Base-by-base conservation (phyloP, 2,888 invertebrate species). In the Yponomeuta sedellus region DNA sequence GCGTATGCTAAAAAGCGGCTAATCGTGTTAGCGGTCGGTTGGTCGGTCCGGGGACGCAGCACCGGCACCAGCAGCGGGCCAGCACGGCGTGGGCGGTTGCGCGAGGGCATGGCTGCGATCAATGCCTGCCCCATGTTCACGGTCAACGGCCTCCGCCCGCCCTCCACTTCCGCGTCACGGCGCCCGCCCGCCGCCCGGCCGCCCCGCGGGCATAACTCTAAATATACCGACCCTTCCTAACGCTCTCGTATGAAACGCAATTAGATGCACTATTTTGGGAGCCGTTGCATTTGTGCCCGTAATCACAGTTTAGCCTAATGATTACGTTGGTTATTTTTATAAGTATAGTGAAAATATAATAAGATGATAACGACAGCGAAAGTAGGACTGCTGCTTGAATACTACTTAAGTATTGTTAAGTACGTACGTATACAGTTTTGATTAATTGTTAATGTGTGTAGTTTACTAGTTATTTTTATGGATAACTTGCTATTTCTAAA, bases 91-190 rank as follows among this genome's bases (percentile, higher is more conserved):
- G 16, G 5, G 86, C 82, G 82, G 83, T 91, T 91, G 89, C 88
- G 90, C 89, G 89, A 91, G 90, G 90, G 89, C 90, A 91, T 90
- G 89, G 44, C 44, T 16, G 44, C 44, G 44, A 89, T 79, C 72
- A 85, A 89, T 88, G 89, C 86, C 88, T 89, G 87, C 87, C 88
- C 88, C 86, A 87, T 83, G 88, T 90, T 90, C 91, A 90, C 91
- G 91, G 91, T 91, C 91, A 90, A 80, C 91, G 91, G 88, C 91
- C 91, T 90, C 85, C 88, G 86, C 88, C 90, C 90, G 89, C 90
- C 89, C 88, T 88, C 79, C 79, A 74, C 77, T 71, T 75, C 77
- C 71, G 75, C 71, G 67, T 67, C 68, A 70, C 68, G 69, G 70
- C 67, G 73, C 71, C 71, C 70, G 67, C 69, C 64, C 69, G 68